phyloP scores from a whole-genome alignment of 37 sponge, comb jelly and placozoan species.

The Beroe ovata region DNA sequence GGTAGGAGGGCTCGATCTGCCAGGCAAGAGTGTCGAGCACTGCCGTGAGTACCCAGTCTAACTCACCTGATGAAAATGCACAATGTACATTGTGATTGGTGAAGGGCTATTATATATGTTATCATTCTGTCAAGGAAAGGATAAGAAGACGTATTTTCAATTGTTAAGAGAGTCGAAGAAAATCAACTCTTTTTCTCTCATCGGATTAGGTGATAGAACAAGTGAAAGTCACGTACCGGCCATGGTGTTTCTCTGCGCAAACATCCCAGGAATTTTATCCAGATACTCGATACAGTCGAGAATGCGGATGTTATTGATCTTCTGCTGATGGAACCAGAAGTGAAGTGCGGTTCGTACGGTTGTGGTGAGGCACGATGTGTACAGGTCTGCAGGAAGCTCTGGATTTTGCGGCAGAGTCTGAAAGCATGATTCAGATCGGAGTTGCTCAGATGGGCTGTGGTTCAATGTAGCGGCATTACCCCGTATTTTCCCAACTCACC shows the following conservation, averaged over 20 bases:
- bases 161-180: no score
- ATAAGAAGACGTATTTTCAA: no score
- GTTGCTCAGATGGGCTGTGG: no score
- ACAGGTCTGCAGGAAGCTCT: conserved; percentile 91
- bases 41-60: conserved; percentile 99
- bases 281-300: conserved; percentile 62
- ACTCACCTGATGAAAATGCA: no score
- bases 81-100: no score
- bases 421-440: no score
- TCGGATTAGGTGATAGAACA: no score
- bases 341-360: conserved; percentile 77
- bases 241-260: conserved; percentile 13
- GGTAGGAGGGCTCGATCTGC: conserved; percentile 74
- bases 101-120: no score
- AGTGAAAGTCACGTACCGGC: not conserved
- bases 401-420: conserved; percentile 93
- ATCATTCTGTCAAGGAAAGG: no score
- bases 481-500: not conserved
- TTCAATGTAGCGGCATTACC: no score
- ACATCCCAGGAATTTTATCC: conserved; percentile 44
- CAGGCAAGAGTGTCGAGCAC: conserved; percentile 99
- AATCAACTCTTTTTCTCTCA: no score
- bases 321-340: conserved; percentile 66
- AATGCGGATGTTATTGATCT: conserved; percentile 16
- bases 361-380: conserved; percentile 93